phyloP scores from a whole-genome alignment of 2,888 invertebrate genomes.

The Gymnosoma rotundatum region DNA sequence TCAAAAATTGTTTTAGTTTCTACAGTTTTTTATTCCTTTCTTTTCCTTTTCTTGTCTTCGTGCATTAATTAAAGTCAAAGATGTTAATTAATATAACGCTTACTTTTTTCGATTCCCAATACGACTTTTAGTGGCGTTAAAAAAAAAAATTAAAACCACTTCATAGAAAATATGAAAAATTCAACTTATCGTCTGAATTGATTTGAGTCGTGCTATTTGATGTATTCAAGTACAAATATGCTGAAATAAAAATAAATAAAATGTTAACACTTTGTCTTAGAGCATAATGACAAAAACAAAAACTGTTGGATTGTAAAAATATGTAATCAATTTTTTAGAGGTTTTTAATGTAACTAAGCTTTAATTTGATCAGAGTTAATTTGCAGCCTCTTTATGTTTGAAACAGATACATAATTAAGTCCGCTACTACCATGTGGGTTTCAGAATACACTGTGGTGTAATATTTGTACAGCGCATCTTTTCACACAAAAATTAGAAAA shows the following conservation, averaged over 20 bases:
- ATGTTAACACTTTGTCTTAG: background rate
- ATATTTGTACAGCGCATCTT: too few species aligned
- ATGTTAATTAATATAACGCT: slow-evolving; percentile 30
- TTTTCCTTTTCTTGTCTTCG: slow-evolving; percentile 5
- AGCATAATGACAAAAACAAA: too few species aligned
- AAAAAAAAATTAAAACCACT: too few species aligned
- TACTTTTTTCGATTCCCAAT: background rate
- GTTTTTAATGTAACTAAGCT: too few species aligned
- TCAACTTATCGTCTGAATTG: slow-evolving; percentile 81
- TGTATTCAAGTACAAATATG: slow-evolving; percentile 77
- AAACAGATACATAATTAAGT: too few species aligned
- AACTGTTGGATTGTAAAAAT: background rate
- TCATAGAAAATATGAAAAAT: slow-evolving; percentile 66
- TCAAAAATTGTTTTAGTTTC: slow-evolving; percentile 35
- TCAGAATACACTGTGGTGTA: too few species aligned
- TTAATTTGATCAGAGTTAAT: too few species aligned
- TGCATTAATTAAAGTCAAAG: slow-evolving; percentile 27
- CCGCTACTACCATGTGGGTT: too few species aligned
- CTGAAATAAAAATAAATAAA: slow-evolving; percentile 72
- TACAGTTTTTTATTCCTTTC: slow-evolving; percentile 5
- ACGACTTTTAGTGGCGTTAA: too few species aligned
- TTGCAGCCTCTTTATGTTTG: too few species aligned
- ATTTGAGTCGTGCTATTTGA: slow-evolving; percentile 77
- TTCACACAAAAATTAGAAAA: too few species aligned
- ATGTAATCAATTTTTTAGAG: background rate